phyloP scores from a whole-genome alignment of 2,797 vertebrate species.

The Pantherophis alleghaniensis region DNA sequence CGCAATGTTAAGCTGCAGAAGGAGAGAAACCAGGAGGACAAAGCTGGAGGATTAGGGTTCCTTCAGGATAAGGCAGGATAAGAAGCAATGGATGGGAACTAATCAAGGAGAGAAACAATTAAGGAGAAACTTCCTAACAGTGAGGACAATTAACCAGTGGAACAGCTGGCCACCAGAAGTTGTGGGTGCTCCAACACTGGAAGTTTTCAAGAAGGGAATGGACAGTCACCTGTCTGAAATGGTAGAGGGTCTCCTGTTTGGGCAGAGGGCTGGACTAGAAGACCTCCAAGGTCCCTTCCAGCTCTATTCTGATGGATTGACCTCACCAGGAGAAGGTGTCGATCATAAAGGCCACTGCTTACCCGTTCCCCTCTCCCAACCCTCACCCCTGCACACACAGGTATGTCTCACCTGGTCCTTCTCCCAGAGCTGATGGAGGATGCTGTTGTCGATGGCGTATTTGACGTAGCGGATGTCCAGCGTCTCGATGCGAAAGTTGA shows the following conservation, averaged over 20 bases:
- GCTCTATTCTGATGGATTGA: neutral
- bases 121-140: no score
- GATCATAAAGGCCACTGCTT: neutral
- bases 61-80: no score
- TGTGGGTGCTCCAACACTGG: neutral
- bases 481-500: constrained; percentile 95
- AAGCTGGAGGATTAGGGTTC: neutral
- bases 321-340: no score
- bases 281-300: neutral
- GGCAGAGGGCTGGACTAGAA: neutral
- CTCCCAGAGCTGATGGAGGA: constrained; percentile 85
- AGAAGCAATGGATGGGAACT: no score
- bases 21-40: neutral
- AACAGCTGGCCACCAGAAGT: neutral
- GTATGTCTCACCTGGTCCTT: constrained; percentile 88
- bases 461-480: constrained; percentile 92
- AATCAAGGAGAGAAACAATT: no score
- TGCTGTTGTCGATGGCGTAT: constrained; percentile 88
- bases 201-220: neutral
- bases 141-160: no score
- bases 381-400: no score
- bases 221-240: neutral
- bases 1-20: constrained; percentile 88
- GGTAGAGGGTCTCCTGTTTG: neutral
- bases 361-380: neutral